Evolutionary conservation across 2,113 vertebrate species (phyloP).

Genomic region (Terrapene triunguis): DNA sequence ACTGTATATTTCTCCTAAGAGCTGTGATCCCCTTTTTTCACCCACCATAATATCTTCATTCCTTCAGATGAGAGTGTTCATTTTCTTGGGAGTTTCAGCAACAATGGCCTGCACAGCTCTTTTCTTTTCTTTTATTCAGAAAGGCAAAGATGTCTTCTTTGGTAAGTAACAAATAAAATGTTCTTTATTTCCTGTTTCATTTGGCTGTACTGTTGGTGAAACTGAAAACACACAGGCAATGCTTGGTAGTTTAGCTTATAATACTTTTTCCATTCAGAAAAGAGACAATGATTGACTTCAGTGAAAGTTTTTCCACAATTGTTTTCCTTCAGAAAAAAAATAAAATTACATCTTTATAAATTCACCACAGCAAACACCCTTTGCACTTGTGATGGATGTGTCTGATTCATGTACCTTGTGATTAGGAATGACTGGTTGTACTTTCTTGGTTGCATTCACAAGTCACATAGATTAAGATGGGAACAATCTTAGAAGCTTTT

Average conservation of each 20-base stretch:
- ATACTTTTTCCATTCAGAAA: background rate
- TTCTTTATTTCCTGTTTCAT: background rate
- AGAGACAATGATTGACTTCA: background rate
- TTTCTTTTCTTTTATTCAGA: slow-evolving; percentile 53
- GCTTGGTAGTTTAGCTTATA: background rate
- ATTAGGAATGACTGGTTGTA: background rate
- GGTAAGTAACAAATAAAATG: slow-evolving; percentile 68
- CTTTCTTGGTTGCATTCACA: background rate
- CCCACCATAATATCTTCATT: slow-evolving; percentile 18
- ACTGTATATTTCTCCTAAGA: background rate
- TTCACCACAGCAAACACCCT: background rate
- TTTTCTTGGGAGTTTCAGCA: slow-evolving; percentile 55
- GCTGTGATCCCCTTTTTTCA: background rate
- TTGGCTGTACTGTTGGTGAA: background rate
- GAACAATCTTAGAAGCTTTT: background rate
- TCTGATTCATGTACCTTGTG: background rate
- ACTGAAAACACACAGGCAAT: background rate
- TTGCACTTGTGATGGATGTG: too few relatives aligned
- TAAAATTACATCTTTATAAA: background rate
- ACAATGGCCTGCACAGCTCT: slow-evolving; percentile 35
- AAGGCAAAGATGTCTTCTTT: slow-evolving; percentile 24
- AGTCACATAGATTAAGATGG: background rate
- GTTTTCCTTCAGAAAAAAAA: background rate
- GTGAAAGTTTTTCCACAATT: background rate
- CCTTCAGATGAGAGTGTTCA: slow-evolving; percentile 64